phyloP scores from a whole-genome alignment of 2,797 vertebrate species.

The Streptopelia turtur region DNA sequence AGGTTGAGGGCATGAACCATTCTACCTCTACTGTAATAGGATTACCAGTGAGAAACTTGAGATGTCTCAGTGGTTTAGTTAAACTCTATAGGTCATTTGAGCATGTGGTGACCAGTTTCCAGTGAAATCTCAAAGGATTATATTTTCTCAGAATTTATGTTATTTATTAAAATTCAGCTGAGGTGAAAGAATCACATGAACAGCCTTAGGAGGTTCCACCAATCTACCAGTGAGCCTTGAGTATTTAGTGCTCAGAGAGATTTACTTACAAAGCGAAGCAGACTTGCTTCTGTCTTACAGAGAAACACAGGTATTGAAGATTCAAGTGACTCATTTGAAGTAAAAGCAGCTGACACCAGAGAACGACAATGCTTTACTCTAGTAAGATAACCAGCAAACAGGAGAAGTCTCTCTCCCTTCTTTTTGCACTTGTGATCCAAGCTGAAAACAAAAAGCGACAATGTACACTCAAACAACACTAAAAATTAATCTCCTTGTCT shows the following conservation, averaged over 20 bases:
- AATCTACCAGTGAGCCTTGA: neutral
- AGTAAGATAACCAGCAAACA: neutral
- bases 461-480: neutral
- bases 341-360: neutral
- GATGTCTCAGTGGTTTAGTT: too few relatives aligned
- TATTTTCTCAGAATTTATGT: neutral
- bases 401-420: neutral
- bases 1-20: too few relatives aligned
- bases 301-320: neutral
- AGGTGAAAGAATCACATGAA: neutral
- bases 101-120: neutral
- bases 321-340: neutral
- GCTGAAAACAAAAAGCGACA: neutral
- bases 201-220: neutral
- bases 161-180: neutral
- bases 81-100: too few relatives aligned
- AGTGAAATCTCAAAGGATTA: neutral
- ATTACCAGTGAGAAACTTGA: too few relatives aligned
- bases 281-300: neutral
- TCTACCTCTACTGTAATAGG: too few relatives aligned
- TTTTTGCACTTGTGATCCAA: neutral
- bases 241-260: neutral
- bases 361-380: neutral
- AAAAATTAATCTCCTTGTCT: neutral
- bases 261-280: neutral